These are phyloP conservation scores for Chaunax sp. DNA, from an alignment of 2,797 vertebrate genomes.

Conservation along the genomic window DNA sequence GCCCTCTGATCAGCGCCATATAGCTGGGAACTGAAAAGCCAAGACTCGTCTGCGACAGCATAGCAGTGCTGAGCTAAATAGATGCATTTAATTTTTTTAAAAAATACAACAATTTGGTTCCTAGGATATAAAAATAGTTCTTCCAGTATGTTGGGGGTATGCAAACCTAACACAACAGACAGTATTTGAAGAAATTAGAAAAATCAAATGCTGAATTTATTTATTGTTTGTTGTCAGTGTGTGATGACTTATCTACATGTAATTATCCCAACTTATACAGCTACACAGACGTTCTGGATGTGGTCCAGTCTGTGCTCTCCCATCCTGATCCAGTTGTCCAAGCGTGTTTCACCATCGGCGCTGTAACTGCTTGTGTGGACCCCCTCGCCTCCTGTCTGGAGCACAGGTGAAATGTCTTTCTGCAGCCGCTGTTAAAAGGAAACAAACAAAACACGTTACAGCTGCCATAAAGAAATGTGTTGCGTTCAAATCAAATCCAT, in stretches of 20 bases:
- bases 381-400: constrained; percentile 93
- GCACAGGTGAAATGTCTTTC: constrained; percentile 86
- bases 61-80: constrained; percentile 11
- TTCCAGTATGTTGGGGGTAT: neutral
- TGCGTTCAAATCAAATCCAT: too few species aligned
- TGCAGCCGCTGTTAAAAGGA: neutral
- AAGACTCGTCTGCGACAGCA: neutral
- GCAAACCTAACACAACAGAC: neutral
- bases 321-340: constrained; percentile 90
- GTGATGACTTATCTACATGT: neutral
- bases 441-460: neutral
- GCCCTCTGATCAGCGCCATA: neutral
- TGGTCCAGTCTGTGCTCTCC: constrained; percentile 92
- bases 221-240: neutral
- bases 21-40: constrained; percentile 8
- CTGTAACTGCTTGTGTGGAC: constrained; percentile 91
- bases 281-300: constrained; percentile 92
- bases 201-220: neutral
- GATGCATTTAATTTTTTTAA: too few species aligned
- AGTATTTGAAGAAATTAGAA: neutral
- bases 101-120: too few species aligned
- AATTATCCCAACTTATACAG: constrained; percentile 71
- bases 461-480: too few species aligned
- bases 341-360: constrained; percentile 87
- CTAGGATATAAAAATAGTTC: neutral